phyloP scores from a whole-genome alignment of 2,113 vertebrate species.

The Gallinago media region DNA sequence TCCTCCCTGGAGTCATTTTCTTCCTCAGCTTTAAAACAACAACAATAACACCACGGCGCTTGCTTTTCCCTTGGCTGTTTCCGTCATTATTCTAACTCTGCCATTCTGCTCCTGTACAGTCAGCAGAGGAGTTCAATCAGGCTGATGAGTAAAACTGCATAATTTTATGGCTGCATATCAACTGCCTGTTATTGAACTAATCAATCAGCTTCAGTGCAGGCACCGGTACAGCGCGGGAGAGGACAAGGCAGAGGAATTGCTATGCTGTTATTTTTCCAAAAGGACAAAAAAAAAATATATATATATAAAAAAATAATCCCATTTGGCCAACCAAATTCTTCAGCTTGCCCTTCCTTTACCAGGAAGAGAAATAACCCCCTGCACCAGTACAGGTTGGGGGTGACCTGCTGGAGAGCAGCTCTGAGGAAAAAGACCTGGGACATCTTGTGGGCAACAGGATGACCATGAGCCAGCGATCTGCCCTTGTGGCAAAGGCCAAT shows the following conservation, averaged over 20 bases:
- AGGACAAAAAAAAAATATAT: background rate
- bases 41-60: conserved; percentile 7
- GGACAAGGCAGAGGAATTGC: conserved; percentile 45
- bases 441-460: too few species aligned
- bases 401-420: too few species aligned
- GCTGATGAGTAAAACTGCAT: conserved; percentile 72
- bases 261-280: conserved; percentile 17
- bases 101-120: conserved; percentile 55
- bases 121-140: conserved; percentile 73
- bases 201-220: conserved; percentile 69
- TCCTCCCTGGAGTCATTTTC: conserved; percentile 63
- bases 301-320: background rate
- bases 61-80: conserved; percentile 56
- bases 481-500: too few species aligned
- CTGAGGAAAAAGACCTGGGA: too few species aligned
- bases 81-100: conserved; percentile 58
- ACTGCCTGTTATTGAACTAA: conserved; percentile 73
- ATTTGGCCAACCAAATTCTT: background rate
- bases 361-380: too few species aligned
- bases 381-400: too few species aligned
- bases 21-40: conserved; percentile 56
- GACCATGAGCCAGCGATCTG: too few species aligned
- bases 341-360: background rate
- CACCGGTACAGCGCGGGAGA: background rate
- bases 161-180: conserved; percentile 74